These are phyloP conservation scores for Sciaenops ocellatus DNA, from an alignment of 2,797 vertebrate genomes.

Conservation along the genomic window DNA sequence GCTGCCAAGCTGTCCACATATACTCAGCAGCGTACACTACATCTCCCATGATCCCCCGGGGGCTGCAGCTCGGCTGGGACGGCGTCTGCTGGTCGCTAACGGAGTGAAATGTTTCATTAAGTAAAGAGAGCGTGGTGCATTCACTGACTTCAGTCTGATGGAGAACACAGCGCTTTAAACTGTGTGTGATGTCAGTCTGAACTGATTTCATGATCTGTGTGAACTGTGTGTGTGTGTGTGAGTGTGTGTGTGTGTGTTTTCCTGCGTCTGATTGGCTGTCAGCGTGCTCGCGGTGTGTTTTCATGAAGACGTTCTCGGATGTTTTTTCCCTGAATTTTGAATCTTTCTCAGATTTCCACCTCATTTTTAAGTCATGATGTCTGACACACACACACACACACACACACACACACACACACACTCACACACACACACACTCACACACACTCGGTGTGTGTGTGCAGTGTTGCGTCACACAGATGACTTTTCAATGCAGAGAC, in stretches of 20 bases:
- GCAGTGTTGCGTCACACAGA: slow-evolving; percentile 72
- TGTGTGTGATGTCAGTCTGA: too few relatives aligned
- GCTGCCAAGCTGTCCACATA: slow-evolving; percentile 72
- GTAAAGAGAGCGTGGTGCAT: too few relatives aligned
- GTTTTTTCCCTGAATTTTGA: slow-evolving; percentile 42
- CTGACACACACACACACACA: slow-evolving; percentile 49
- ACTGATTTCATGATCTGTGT: too few relatives aligned
- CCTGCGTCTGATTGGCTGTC: slow-evolving; percentile 13
- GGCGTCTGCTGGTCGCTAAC: not conserved
- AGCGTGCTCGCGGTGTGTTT: slow-evolving; percentile 15
- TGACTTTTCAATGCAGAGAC: slow-evolving; percentile 70
- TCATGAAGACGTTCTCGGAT: slow-evolving; percentile 28
- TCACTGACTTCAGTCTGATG: too few relatives aligned
- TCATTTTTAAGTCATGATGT: slow-evolving; percentile 70
- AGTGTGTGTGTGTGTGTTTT: slow-evolving; percentile 13
- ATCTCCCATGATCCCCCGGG: slow-evolving; percentile 58
- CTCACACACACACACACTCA: slow-evolving; percentile 32
- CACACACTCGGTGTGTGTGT: slow-evolving; percentile 48
- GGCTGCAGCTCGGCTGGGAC: slow-evolving; percentile 5
- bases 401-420: slow-evolving; percentile 21
- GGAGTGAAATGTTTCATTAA: not conserved
- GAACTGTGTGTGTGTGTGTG: slow-evolving; percentile 18
- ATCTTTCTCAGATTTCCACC: slow-evolving; percentile 61
- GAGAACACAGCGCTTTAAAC: too few relatives aligned
- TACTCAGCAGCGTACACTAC: slow-evolving; percentile 38